Percentiles rank a stretch among this genome's conserved stretches.
Evolutionary conservation across 2,888 invertebrate species (phyloP).

Genomic region (Trichopria drosophilae): DNA sequence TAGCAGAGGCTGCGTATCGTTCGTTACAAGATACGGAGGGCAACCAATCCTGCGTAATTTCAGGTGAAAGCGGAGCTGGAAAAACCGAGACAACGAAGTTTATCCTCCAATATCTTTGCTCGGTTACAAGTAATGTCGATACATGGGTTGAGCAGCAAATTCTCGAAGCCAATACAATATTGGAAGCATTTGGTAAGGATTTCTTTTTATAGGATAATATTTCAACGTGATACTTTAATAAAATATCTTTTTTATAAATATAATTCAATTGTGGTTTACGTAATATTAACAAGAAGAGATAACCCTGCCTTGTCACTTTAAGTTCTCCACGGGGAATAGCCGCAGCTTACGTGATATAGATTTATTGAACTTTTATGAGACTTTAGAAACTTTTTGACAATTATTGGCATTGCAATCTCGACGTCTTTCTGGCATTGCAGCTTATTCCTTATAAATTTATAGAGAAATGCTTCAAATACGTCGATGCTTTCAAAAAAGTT

Average conservation of each 20-base stretch:
- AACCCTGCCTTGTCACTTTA: no score
- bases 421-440: no score
- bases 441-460: no score
- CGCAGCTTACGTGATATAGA: no score
- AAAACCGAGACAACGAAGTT: constrained; percentile 93
- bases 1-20: constrained; percentile 86
- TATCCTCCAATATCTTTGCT: constrained; percentile 88
- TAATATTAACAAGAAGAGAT: no score
- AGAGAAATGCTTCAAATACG: no score
- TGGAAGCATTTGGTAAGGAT: constrained; percentile 85
- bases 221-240: not conserved
- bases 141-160: constrained; percentile 97
- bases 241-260: not conserved
- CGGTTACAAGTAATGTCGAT: constrained; percentile 79
- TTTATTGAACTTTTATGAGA: no score
- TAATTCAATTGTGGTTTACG: no score
- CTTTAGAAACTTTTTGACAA: no score
- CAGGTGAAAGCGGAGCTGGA: constrained; percentile 90
- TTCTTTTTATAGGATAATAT: not conserved
- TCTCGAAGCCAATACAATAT: constrained; percentile 87
- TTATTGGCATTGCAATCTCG: no score
- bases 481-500: no score
- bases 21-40: constrained; percentile 66
- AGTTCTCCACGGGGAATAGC: no score
- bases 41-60: constrained; percentile 86